phyloP scores from a whole-genome alignment of 2,888 invertebrate species.

The Hemaris fuciformis region DNA sequence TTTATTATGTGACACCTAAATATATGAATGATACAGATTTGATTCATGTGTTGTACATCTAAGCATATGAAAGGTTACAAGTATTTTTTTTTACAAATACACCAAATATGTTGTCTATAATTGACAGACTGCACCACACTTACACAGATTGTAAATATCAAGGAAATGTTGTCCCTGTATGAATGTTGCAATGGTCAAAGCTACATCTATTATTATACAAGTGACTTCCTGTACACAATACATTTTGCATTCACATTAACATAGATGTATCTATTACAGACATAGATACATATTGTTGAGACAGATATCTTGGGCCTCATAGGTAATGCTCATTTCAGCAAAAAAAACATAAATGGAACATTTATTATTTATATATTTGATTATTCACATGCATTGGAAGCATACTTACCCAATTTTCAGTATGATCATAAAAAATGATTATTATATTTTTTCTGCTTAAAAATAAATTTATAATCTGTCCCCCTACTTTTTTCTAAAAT shows the following conservation, averaged over 20 bases:
- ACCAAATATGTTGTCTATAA: not conserved
- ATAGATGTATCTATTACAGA: not conserved
- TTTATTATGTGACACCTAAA: too few species aligned
- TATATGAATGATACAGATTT: too few species aligned
- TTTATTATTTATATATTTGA: not conserved
- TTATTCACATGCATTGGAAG: not conserved
- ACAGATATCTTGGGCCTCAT: not conserved
- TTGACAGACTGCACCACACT: not conserved
- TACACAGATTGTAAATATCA: not conserved
- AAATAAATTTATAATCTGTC: too few species aligned
- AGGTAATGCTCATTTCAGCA: not conserved
- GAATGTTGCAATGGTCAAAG: constrained; percentile 10
- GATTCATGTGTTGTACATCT: too few species aligned
- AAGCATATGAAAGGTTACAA: too few species aligned
- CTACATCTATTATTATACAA: constrained; percentile 11
- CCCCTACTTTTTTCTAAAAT: too few species aligned
- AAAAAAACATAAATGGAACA: not conserved
- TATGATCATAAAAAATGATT: not conserved
- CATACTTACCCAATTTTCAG: not conserved
- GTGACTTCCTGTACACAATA: constrained; percentile 3
- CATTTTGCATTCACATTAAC: constrained; percentile 4
- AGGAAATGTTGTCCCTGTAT: not conserved
- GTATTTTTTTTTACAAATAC: too few species aligned
- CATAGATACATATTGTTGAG: not conserved
- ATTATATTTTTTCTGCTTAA: too few species aligned